Evolutionary conservation across 2,797 vertebrate genomes (phyloP), one percentile per base, ranked within the genome.

Genomic region (Cottoperca gobio): DNA sequence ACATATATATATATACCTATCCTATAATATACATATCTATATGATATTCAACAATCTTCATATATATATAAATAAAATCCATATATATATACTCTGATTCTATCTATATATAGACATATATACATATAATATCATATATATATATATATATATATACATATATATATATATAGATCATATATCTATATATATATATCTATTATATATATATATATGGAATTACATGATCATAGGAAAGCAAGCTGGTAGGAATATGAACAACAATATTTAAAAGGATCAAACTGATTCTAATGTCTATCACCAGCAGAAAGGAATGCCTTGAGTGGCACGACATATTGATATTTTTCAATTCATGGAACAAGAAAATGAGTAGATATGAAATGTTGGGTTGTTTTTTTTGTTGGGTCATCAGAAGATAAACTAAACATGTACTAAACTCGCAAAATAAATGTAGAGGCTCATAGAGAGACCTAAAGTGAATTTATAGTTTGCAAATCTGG

Each of bases 401-500:
- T n/a, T n/a, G n/a, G 33, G 69, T 58, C 23, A 60, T 68, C 46
- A 37, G 1, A 49, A n/a, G n/a, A 35, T 6, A 67, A 63, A 76
- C 11, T 33, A 58, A 65, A 70, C n/a, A 28, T 43, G 11, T 33
- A 42, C 31, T 28, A 13, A 57, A 63, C 8, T 21, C 54, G 23
- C 21, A 49, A 55, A 35, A 50, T 1, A 70, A 61, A 52, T 28
- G 57, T 21, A 14, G 11, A 33, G 61, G 17, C 19, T 49, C 16
- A 17, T 2, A 62, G 26, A 70, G 28, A 75, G 16, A 62, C 19
- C 7, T 26, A 45, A 23, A n/a, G 5, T 64, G n/a, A 59, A 64
- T 78, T 50, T 31, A 70, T 28, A 61, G 40, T 61, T 39, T 48
- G 23, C 40, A 45, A 48, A 33, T 82, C 16, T 69, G 31, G 62